phyloP scores from a whole-genome alignment of 2,888 invertebrate genomes.

The Xanthorhoe spadicearia region DNA sequence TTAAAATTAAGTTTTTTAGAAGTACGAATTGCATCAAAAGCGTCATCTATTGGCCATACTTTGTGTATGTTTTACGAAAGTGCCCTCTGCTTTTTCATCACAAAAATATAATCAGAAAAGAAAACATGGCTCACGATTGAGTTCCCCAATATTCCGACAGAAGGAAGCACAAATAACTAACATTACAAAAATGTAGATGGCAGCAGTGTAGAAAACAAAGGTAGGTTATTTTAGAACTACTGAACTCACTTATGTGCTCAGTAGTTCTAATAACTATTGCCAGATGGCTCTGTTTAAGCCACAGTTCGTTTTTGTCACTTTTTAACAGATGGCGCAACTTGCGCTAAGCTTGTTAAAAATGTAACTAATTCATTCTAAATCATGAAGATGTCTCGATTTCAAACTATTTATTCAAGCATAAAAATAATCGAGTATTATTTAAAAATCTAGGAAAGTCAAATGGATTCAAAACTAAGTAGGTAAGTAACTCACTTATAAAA shows the following conservation, averaged over 20 bases:
- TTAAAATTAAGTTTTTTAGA: too few species aligned
- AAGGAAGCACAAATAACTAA: conserved; percentile 5
- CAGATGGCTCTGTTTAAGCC: neutral
- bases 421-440: too few species aligned
- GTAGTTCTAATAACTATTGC: neutral
- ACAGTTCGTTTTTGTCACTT: neutral
- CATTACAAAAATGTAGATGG: conserved; percentile 5
- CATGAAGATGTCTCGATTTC: conserved; percentile 5
- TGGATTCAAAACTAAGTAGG: too few species aligned
- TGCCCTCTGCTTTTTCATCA: neutral
- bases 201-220: neutral
- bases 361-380: neutral
- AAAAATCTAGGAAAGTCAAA: too few species aligned
- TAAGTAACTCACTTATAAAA: too few species aligned
- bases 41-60: too few species aligned
- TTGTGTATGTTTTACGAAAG: neutral
- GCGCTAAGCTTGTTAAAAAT: neutral
- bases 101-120: neutral
- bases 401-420: neutral
- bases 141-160: conserved; percentile 8
- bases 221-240: too few species aligned
- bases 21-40: too few species aligned
- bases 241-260: too few species aligned
- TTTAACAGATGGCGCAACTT: conserved; percentile 42
- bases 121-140: neutral